phyloP scores from a whole-genome alignment of 2,113 vertebrate genomes.

The Eptesicus fuscus region DNA sequence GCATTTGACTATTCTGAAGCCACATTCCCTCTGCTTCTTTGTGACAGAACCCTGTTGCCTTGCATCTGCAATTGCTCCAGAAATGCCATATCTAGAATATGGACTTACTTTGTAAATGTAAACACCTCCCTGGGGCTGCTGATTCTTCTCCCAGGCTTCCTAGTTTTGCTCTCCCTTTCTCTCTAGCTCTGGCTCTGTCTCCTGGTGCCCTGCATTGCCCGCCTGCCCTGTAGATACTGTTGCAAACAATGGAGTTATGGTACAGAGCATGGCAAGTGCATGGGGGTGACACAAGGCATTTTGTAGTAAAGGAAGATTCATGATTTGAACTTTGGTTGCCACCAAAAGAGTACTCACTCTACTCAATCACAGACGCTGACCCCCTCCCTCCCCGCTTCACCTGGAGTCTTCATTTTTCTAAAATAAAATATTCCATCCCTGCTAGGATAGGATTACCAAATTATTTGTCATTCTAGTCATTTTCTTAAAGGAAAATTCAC shows the following conservation, averaged over 20 bases:
- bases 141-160: background rate
- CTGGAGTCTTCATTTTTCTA: background rate
- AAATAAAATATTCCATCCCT: background rate
- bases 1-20: background rate
- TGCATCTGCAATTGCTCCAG: background rate
- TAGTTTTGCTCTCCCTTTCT: background rate
- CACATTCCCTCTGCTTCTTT: background rate
- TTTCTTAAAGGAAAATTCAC: constrained; percentile 2
- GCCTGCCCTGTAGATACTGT: background rate
- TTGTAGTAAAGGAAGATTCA: background rate
- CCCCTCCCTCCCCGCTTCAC: background rate
- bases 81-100: background rate
- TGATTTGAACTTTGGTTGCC: background rate
- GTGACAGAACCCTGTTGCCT: background rate
- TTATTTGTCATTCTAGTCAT: constrained; percentile 25
- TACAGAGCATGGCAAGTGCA: background rate
- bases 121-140: background rate
- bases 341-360: background rate
- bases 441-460: background rate
- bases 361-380: background rate
- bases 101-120: background rate
- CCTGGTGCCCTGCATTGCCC: background rate
- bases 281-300: background rate
- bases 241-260: background rate
- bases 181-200: background rate